Evolutionary conservation across 1,140 invertebrate species (phyloP).

Genomic region (Drosophila ambigua): DNA sequence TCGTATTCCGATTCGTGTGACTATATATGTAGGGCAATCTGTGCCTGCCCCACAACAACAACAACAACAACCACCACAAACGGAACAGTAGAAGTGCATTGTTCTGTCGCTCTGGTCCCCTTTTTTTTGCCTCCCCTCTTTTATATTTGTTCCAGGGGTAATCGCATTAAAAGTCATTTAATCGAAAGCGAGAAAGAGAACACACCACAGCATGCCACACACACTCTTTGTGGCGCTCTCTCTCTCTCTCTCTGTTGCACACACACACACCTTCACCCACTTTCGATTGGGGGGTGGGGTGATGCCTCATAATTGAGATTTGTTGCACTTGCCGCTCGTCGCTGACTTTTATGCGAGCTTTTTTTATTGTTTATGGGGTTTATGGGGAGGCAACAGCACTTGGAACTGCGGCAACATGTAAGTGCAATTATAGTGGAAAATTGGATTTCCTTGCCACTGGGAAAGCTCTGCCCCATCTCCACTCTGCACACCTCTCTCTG

Average conservation of each 20-base stretch:
- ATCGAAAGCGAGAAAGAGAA: conserved; percentile 73
- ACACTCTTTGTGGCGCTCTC: background rate
- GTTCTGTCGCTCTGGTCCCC: conserved; percentile 49
- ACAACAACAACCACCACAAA: too few relatives aligned
- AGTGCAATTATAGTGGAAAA: conserved; percentile 78
- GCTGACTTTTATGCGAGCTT: conserved; percentile 72
- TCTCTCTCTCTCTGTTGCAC: background rate
- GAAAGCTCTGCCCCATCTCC: conserved; percentile 14
- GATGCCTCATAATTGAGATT: conserved; percentile 74
- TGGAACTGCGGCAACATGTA: conserved; percentile 67
- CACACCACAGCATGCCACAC: conserved; percentile 11
- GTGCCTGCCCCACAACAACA: conserved; percentile 24
- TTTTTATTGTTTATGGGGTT: conserved; percentile 66
- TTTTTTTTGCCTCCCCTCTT: background rate
- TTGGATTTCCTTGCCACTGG: conserved; percentile 65
- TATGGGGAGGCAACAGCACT: too few relatives aligned
- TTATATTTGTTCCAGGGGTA: conserved; percentile 48
- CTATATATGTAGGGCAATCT: conserved; percentile 56
- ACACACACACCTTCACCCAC: conserved; percentile 27
- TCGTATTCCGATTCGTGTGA: background rate
- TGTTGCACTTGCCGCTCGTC: conserved; percentile 71
- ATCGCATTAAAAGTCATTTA: conserved; percentile 81
- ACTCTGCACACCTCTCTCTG: too few relatives aligned
- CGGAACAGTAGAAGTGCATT: conserved; percentile 64
- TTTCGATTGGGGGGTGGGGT: background rate